These are phyloP conservation scores for Ophion obscuratus DNA, from an alignment of 2,888 invertebrate species.

Conservation along the genomic window DNA sequence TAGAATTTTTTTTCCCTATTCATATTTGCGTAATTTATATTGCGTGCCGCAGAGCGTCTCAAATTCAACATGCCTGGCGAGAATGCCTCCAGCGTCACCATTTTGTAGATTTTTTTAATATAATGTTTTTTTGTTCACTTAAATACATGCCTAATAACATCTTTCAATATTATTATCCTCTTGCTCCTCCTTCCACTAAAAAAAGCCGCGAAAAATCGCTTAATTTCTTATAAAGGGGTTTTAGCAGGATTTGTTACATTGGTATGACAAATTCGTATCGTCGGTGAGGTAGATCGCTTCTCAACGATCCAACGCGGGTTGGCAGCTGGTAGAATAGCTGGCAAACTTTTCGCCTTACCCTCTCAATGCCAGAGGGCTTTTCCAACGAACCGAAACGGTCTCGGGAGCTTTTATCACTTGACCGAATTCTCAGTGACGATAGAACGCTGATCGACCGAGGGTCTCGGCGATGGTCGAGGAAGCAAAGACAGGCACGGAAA, in stretches of 20 bases:
- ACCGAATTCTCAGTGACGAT: conserved; percentile 33
- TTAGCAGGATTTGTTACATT: not conserved
- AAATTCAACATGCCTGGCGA: too few relatives aligned
- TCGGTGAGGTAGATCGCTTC: conserved; percentile 53
- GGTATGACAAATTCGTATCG: conserved; percentile 10
- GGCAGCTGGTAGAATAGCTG: conserved; percentile 60
- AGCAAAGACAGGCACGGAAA: conserved; percentile 15
- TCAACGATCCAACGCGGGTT: not conserved
- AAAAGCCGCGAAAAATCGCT: not conserved
- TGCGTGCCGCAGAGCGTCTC: too few relatives aligned
- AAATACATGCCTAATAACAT: too few relatives aligned
- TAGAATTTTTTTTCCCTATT: too few relatives aligned
- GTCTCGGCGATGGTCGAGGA: conserved; percentile 1
- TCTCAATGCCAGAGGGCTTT: conserved; percentile 24
- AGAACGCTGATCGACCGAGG: conserved; percentile 51
- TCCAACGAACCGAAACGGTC: conserved; percentile 5
- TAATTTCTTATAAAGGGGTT: not conserved
- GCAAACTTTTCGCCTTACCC: not conserved
- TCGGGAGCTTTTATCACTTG: conserved; percentile 21
- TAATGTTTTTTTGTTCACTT: too few relatives aligned
- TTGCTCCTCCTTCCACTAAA: too few relatives aligned
- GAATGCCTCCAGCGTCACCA: too few relatives aligned
- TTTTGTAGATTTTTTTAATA: too few relatives aligned
- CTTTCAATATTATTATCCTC: too few relatives aligned
- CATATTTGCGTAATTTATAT: too few relatives aligned